Evolutionary conservation across 2,888 invertebrate genomes (phyloP).

Genomic region (Epistrophe eligans): DNA sequence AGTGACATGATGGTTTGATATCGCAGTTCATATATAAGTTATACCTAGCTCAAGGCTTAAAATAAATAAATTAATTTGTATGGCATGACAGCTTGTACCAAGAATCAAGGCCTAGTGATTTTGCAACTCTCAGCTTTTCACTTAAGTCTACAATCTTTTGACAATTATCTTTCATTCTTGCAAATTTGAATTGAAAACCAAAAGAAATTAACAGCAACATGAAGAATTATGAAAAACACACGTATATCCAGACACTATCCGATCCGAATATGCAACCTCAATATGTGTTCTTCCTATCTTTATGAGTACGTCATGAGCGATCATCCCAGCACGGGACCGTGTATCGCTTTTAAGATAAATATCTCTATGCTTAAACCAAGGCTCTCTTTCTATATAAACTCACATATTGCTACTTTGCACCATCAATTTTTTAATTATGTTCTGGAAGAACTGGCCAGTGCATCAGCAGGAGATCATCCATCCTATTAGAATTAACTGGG

Average conservation of each 20-base stretch:
- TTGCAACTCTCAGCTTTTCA: no score
- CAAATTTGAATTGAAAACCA: neutral
- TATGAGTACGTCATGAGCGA: conserved; percentile 28
- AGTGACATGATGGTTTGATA: no score
- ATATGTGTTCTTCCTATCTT: neutral
- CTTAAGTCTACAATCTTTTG: neutral
- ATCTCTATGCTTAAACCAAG: conserved; percentile 16
- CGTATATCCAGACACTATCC: conserved; percentile 21
- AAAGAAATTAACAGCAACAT: conserved; percentile 32
- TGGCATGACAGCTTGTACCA: no score
- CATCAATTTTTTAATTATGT: conserved; percentile 69
- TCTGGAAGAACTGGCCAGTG: conserved; percentile 30
- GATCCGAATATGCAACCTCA: neutral
- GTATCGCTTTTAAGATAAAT: conserved; percentile 20
- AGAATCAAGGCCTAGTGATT: no score
- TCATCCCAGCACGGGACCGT: conserved; percentile 37
- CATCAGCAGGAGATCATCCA: conserved; percentile 65
- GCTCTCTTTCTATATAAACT: conserved; percentile 4
- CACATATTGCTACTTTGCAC: conserved; percentile 33
- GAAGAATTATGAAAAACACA: conserved; percentile 50
- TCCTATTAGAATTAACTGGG: conserved; percentile 12
- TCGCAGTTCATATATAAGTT: no score
- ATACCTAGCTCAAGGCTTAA: no score
- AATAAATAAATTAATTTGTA: no score
- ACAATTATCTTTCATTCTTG: neutral